These are phyloP conservation scores for Nannoperca obscura DNA, from an alignment of 2,797 vertebrate genomes.

Conservation along the genomic window DNA sequence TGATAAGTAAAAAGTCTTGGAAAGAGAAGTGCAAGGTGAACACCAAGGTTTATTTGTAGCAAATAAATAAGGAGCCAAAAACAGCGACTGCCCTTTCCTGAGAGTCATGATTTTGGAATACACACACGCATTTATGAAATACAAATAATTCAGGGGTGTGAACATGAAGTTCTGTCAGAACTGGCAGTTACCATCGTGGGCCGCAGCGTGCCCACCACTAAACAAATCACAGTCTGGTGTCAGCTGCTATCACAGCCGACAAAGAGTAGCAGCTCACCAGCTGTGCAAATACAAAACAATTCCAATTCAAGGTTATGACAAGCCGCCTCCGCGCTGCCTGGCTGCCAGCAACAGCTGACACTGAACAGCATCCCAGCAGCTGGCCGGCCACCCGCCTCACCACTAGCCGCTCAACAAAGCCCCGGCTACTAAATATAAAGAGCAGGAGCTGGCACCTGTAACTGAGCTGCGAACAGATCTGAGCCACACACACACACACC, in stretches of 20 bases:
- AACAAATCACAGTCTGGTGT: slow-evolving; percentile 69
- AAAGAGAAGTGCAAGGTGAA: slow-evolving; percentile 24
- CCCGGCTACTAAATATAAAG: slow-evolving; percentile 60
- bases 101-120: slow-evolving; percentile 31
- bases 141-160: slow-evolving; percentile 58
- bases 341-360: slow-evolving; percentile 73
- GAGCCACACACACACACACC: slow-evolving; percentile 14
- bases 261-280: slow-evolving; percentile 70
- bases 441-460: slow-evolving; percentile 67
- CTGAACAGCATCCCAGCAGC: slow-evolving; percentile 66
- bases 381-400: slow-evolving; percentile 64
- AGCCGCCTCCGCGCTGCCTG: slow-evolving; percentile 55
- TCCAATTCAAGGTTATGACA: slow-evolving; percentile 71
- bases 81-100: slow-evolving; percentile 32
- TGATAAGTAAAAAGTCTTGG: slow-evolving; percentile 38
- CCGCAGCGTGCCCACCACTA: slow-evolving; percentile 39
- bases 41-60: slow-evolving; percentile 22
- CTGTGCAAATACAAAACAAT: slow-evolving; percentile 78
- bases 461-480: slow-evolving; percentile 45
- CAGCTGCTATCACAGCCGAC: slow-evolving; percentile 69
- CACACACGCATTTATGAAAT: slow-evolving; percentile 23
- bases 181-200: slow-evolving; percentile 52
- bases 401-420: slow-evolving; percentile 53
- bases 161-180: slow-evolving; percentile 43
- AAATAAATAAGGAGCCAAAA: slow-evolving; percentile 49